These are phyloP conservation scores for Caenorhabditis sp. DNA, from an alignment of 2,888 invertebrate genomes.

Conservation along the genomic window DNA sequence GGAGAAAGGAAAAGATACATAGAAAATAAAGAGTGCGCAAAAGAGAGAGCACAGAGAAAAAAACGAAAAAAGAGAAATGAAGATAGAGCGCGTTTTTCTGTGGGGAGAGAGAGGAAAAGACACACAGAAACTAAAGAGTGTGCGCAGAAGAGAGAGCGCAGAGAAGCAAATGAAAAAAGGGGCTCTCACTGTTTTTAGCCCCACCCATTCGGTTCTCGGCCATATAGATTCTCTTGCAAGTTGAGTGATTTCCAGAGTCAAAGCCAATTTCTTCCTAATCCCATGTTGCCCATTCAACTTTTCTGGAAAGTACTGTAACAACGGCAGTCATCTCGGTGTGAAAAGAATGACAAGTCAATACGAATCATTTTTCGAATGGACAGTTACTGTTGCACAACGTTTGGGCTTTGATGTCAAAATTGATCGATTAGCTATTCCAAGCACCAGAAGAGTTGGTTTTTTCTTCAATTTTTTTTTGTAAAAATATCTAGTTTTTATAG, in stretches of 20 bases:
- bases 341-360: slow-evolving; percentile 25
- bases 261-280: slow-evolving; percentile 83
- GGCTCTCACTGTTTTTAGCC: no score
- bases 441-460: slow-evolving; percentile 86
- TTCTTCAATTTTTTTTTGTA: not conserved
- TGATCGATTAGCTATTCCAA: slow-evolving; percentile 92
- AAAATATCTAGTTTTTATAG: slow-evolving; percentile 36
- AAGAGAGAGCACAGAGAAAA: no score
- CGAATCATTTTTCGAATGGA: slow-evolving; percentile 39
- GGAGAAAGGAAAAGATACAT: no score
- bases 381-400: slow-evolving; percentile 73
- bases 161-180: no score
- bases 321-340: slow-evolving; percentile 27
- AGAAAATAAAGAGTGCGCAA: no score
- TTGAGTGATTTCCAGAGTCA: slow-evolving; percentile 53
- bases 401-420: slow-evolving; percentile 79
- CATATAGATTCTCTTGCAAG: no score
- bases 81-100: no score
- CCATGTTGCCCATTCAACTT: slow-evolving; percentile 96
- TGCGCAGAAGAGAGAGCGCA: no score
- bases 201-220: no score
- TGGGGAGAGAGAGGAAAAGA: no score
- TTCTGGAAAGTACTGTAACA: slow-evolving; percentile 80
- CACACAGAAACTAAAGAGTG: no score
- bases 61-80: no score